A percentile compares a stretch with the other conserved stretches of the same genome.
Conservation (phyloP, 2,113 vertebrate genomes). For the Scophthalmus maximus region DNA sequence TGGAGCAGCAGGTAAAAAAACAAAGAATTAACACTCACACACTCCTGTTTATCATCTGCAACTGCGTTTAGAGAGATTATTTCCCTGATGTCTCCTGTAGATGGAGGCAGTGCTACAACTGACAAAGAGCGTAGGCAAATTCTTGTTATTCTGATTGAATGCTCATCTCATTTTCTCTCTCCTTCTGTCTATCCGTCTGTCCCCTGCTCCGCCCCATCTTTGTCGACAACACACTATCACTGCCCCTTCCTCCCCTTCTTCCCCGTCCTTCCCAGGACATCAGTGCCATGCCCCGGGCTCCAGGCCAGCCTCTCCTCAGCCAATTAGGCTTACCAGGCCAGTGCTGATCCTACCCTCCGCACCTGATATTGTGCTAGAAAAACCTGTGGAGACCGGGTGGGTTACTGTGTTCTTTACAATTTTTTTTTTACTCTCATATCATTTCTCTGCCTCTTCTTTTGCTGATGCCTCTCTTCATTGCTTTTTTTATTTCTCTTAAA, state of each 20-base stretch:
- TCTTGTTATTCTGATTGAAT: conserved; percentile 23
- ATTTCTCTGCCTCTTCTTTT: conserved; percentile 8
- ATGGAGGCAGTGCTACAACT: conserved; percentile 59
- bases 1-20: conserved; percentile 79
- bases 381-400: conserved; percentile 85
- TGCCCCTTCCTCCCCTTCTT: conserved; percentile 2
- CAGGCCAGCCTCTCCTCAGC: conserved; percentile 82
- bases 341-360: conserved; percentile 53
- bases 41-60: not conserved
- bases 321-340: conserved; percentile 85
- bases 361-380: conserved; percentile 83
- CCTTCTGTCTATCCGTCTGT: conserved; percentile 29
- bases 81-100: conserved; percentile 51
- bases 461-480: not conserved
- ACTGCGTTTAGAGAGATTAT: not conserved
- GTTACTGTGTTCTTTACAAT: conserved; percentile 58
- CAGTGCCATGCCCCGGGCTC: conserved; percentile 45
- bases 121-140: not conserved
- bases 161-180: conserved; percentile 1
- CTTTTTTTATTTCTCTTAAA: conserved; percentile 22
- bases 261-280: conserved; percentile 58
- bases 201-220: not conserved
- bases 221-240: not conserved
- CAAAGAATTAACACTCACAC: not conserved
- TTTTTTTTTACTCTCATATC: not conserved